Conservation (phyloP, 2,113 vertebrate genomes). For the Tragelaphus imberbis region DNA sequence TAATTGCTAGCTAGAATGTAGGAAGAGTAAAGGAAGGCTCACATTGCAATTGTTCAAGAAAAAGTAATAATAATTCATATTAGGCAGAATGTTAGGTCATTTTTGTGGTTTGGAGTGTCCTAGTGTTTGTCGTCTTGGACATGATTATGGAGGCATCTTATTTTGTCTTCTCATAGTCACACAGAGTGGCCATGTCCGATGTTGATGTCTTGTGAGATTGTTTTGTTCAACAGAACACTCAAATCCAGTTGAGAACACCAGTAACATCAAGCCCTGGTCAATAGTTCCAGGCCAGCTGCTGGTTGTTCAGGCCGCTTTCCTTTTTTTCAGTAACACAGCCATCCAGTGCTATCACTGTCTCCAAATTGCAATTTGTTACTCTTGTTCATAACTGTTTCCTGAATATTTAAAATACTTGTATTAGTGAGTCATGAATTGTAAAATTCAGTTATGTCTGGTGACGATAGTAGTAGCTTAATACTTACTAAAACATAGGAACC, state of each 20-base stretch:
- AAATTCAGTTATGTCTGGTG: background rate
- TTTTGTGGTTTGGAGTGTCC: background rate
- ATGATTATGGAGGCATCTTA: background rate
- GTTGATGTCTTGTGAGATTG: background rate
- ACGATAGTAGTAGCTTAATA: background rate
- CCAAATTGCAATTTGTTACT: background rate
- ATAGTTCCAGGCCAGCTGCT: background rate
- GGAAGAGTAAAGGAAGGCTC: background rate
- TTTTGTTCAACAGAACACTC: background rate
- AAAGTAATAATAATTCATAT: background rate
- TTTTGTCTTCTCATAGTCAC: background rate
- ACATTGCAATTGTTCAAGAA: background rate
- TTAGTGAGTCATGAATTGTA: background rate
- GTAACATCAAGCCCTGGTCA: background rate
- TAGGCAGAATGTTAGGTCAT: background rate
- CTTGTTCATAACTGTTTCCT: background rate
- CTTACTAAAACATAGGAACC: background rate
- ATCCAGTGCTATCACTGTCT: background rate
- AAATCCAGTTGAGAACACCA: background rate
- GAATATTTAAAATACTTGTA: background rate
- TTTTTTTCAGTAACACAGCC: background rate
- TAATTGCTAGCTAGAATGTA: background rate
- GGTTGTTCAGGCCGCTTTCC: background rate
- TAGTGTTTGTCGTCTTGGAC: background rate
- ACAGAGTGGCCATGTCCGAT: background rate